phyloP scores from a whole-genome alignment of 2,113 vertebrate species.

The Mustela lutreola region DNA sequence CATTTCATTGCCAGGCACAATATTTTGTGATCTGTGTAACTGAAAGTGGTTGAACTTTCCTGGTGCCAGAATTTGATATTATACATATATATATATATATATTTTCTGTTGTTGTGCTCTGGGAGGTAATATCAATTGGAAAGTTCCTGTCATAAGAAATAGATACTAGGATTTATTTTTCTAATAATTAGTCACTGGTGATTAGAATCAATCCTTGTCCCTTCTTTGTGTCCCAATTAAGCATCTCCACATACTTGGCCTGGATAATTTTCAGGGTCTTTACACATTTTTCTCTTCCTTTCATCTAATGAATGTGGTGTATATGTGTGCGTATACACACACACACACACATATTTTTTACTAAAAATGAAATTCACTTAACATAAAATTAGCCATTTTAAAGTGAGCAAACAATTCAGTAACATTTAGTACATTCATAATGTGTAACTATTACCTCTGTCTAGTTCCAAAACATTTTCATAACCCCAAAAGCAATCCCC shows the following conservation, averaged over 20 bases:
- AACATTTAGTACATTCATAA: background rate
- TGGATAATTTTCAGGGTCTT: background rate
- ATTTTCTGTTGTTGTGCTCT: background rate
- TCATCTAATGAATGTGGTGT: background rate
- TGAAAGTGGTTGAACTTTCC: background rate
- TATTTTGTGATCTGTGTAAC: background rate
- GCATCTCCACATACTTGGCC: background rate
- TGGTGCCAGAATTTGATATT: background rate
- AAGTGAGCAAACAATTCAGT: background rate
- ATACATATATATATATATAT: too few species aligned
- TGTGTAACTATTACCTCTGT: background rate
- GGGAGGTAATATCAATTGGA: background rate
- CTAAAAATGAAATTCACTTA: background rate
- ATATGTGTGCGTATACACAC: background rate
- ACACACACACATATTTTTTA: background rate
- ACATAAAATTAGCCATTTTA: background rate
- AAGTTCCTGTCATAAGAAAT: background rate
- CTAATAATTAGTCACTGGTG: background rate
- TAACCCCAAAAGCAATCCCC: background rate
- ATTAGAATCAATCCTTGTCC: background rate
- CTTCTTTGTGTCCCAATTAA: background rate
- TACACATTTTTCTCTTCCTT: slow-evolving; percentile 16
- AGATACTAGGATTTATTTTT: background rate
- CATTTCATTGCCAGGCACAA: background rate
- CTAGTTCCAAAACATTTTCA: slow-evolving; percentile 7